These are phyloP conservation scores for Atractosteus spatula DNA, from an alignment of 2,113 vertebrate genomes.

Conservation along the genomic window DNA sequence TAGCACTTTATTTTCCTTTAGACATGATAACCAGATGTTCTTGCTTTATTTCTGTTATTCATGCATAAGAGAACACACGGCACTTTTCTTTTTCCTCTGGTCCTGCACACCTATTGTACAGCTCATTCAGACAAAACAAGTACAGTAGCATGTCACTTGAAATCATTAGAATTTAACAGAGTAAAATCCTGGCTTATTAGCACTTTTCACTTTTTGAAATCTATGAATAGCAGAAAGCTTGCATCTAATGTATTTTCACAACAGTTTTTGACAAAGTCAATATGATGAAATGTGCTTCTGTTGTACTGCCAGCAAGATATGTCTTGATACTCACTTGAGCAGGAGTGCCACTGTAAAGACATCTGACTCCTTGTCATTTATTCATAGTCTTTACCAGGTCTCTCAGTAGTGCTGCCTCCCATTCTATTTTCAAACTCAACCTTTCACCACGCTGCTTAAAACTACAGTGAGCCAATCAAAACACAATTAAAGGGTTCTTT, in stretches of 20 bases:
- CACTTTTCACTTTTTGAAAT: too few relatives aligned
- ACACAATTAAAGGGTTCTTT: not conserved
- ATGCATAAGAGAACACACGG: not conserved
- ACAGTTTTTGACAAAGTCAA: not conserved
- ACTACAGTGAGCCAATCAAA: not conserved
- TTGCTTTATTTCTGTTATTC: too few relatives aligned
- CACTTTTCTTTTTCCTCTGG: constrained; percentile 13
- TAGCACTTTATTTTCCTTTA: too few relatives aligned
- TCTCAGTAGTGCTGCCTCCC: not conserved
- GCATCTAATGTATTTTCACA: too few relatives aligned
- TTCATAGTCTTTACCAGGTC: not conserved
- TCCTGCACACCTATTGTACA: constrained; percentile 21
- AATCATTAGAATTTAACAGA: too few relatives aligned
- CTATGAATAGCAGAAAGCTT: too few relatives aligned
- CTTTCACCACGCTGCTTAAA: not conserved
- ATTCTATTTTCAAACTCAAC: not conserved
- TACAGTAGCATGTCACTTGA: constrained; percentile 12
- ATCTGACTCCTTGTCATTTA: constrained; percentile 1
- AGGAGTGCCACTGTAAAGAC: constrained; percentile 6
- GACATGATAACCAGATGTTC: too few relatives aligned
- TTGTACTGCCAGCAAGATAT: not conserved
- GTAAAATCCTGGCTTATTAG: too few relatives aligned
- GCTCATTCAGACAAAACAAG: constrained; percentile 31
- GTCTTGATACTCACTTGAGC: not conserved
- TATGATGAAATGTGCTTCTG: not conserved